Evolutionary conservation across 2,797 vertebrate species (phyloP).

Genomic region (Myiotriccus ornatus): DNA sequence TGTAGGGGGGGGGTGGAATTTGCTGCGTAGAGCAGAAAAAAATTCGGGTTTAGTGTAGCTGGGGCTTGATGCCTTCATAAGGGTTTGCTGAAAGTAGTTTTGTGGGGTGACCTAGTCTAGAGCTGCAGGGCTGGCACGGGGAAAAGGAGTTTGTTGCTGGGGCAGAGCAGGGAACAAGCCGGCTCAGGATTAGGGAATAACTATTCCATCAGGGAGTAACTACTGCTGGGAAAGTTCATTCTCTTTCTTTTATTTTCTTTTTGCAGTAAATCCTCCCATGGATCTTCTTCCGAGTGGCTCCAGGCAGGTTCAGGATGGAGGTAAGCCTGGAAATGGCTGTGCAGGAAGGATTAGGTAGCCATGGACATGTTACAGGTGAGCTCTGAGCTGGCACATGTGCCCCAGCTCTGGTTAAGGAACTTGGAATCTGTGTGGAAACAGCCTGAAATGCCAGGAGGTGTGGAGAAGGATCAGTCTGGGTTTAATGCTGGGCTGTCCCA

Average conservation of each 20-base stretch:
- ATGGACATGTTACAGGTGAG: rapidly evolving
- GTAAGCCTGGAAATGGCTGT: neutral
- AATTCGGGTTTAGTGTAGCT: neutral
- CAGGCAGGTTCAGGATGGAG: neutral
- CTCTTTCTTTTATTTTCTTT: neutral
- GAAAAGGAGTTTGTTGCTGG: neutral
- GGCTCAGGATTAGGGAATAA: neutral
- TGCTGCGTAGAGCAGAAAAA: neutral
- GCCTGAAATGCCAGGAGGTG: neutral
- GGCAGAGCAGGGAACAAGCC: neutral
- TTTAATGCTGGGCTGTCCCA: neutral
- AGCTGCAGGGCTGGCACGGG: neutral
- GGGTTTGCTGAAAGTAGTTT: neutral
- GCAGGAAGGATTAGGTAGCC: neutral
- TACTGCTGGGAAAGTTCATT: neutral
- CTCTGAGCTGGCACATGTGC: neutral
- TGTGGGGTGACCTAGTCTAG: neutral
- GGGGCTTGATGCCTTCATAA: neutral
- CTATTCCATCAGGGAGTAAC: neutral
- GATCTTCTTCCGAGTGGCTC: neutral
- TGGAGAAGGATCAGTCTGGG: neutral
- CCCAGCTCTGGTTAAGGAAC: neutral
- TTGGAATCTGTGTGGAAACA: neutral
- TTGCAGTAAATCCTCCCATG: neutral
- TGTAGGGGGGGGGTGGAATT: conserved; percentile 16